phyloP scores from a whole-genome alignment of 1,140 invertebrate genomes.

The Octopus sinensis region DNA sequence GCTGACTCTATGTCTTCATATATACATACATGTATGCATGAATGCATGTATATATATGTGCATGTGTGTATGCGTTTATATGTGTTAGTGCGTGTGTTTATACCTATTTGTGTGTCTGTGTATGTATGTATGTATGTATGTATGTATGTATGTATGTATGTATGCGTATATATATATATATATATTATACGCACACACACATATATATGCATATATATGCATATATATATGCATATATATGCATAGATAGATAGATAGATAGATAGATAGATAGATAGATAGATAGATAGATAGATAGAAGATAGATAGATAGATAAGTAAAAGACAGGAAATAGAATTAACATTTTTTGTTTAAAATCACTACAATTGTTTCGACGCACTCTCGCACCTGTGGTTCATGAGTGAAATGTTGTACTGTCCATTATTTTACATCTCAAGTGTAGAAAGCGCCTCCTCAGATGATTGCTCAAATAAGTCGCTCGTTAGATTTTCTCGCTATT shows the following conservation, averaged over 20 bases:
- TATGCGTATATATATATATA: not conserved
- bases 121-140: conserved; percentile 11
- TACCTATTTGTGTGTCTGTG: not conserved
- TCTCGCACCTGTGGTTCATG: too few species aligned
- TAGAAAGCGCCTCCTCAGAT: too few species aligned
- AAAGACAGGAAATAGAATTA: too few species aligned
- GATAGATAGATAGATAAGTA: too few species aligned
- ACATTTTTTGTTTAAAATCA: too few species aligned
- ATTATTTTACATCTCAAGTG: too few species aligned
- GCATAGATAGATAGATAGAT: not conserved
- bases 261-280: not conserved
- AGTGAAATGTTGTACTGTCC: too few species aligned
- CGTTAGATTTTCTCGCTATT: too few species aligned
- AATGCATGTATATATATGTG: not conserved
- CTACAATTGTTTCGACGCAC: too few species aligned
- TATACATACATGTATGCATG: not conserved
- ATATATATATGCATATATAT: not conserved
- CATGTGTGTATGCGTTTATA: not conserved
- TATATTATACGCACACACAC: not conserved
- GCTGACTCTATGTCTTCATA: not conserved
- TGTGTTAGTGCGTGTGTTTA: not conserved
- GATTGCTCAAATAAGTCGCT: too few species aligned
- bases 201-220: not conserved
- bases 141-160: conserved; percentile 16
- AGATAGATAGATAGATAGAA: not conserved